Base-by-base conservation (phyloP, 92 coral and sea anemone genomes). In the Pocillopora meandrina region DNA sequence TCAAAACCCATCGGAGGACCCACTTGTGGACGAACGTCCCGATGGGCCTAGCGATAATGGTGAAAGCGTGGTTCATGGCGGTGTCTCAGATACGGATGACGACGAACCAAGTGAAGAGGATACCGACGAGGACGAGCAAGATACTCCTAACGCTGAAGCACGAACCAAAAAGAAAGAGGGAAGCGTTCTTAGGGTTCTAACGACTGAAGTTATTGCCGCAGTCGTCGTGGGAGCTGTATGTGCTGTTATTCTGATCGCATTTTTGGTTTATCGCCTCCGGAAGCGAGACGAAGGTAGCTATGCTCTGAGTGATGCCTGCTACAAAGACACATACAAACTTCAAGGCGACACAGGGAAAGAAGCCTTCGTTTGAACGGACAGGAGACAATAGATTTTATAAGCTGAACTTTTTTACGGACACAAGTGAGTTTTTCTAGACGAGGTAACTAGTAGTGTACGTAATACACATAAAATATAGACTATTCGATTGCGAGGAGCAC, bases 281-380 rank as follows among this genome's bases (percentile, higher is more conserved):
- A 96, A 96, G 64, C 76, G 95, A 84, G 98, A 96, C 74, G 98
- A 96, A 86, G 98, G 98, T 47, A 94, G 98, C 74, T 96, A 96
- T 81, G 89, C 90, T 12, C 76, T 96, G 20, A 93, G 94, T 17
- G 98, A 96, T 57, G 84, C 84, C 0, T 82, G 90, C 2, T 93
- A 84, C 76, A 90, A 90, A 34, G 95, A 90, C 67, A 93, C 95
- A 0, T 92, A 94, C 84, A 96, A 94, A 80, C 92, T 94, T 5
- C 88, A 90, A 17, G 95, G 93, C 61, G 94, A 90, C 63, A 76
- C 92, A 1, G 98, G 94, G 36, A 96, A 96, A 56, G 98, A 96
- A 70, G 98, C 98, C 10, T 96, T 96, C 85, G 98, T 96, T 76
- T 94, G 70, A 89, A 78, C 56, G n/a, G 66, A 56, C 34, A 21